Evolutionary conservation across 2,888 invertebrate species (phyloP), one percentile per base, ranked within the genome.

Genomic region (Conchocele bisecta): DNA sequence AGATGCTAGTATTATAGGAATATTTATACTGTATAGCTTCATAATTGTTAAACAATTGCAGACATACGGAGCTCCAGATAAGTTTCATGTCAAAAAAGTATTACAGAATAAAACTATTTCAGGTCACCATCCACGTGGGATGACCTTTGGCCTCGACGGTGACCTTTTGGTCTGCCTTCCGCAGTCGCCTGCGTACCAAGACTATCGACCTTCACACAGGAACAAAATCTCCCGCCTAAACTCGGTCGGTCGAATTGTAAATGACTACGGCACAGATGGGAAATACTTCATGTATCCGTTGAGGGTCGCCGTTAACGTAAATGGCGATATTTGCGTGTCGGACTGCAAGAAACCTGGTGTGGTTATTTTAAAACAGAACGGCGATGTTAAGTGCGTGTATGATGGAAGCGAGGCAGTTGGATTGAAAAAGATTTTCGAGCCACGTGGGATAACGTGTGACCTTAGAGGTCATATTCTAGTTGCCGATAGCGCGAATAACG

Each of bases 261-360:
- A 51, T 20, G 81, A 81, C 57, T 81, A 78, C 41, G 76, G 78
- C 2, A 79, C 79, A n/a, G 77, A 80, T 17, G 75, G 77, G 26
- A 80, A 75, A 37, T 50, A 77, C 17, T 83, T 80, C 51, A 73
- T 79, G 57, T 79, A 81, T 56, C 79, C 75, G 15, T 72, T 84
- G 20, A 73, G 83, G 37, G 75, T 85, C n/a, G 83, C 83, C 6
- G 80, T 84, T 5, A 84, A 84, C 66, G 79, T 84, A 51, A 84
- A 82, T 33, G 81, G 76, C 15, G 84, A 86, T 51, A 78, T 86
- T 11, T 82, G 82, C 41, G 79, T 85, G 15, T 74, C 82, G 0
- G 84, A 86, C 50, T 75, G 82, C 37, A 71, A 71, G 11, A 75
- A 78, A 28, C 60, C 63, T 44, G 56, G 79, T 33, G 76, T 86